Base-by-base conservation (phyloP, 2,797 vertebrate species). In the Myoxocephalus aenaeus region DNA sequence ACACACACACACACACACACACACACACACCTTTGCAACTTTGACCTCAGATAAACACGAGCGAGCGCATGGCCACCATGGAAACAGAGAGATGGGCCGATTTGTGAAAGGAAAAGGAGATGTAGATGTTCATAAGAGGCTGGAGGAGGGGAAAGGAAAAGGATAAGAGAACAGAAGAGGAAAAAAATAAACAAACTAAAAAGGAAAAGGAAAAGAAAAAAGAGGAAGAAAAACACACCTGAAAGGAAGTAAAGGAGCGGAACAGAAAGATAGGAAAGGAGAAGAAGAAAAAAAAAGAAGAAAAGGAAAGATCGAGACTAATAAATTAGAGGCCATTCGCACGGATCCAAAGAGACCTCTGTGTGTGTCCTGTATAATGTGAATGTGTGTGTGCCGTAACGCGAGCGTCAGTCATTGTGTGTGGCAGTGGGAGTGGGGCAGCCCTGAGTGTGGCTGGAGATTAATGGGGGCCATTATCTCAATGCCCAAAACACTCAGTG, bases 391-490 rank as follows among this genome's bases (percentile, higher is more conserved):
- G 77, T 69, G 65, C 22, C 38, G 29, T 13, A 3, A 42, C 82
- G 84, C 56, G 62, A 38, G 83, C 3, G 80, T 75, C 68, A 73
- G 64, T 81, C 77, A 75, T 15, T 63, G 54, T 36, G 61, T 75
- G 58, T 77, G 73, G 13, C 42, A 2, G 73, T 56, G 68, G 63
- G 54, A 62, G 80, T 4, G 77, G 73, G 83, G 79, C 84, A 79
- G 84, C 81, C 85, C 87, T 86, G 85, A 86, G 87, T 82, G 83
- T 83, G 88, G 79, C 89, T 87, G 87, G 81, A 96, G 96, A 97
- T 95, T 94, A 96, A 97, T 97, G 95, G 93, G 87, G 90, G 87
- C 93, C 95, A 96, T 97, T 97, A 97, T 93, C 89, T 87, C 91
- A 92, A 94, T 95, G 92, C 94, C 95, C 92, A 94, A 93, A 95